Evolutionary conservation across 2,888 invertebrate species (phyloP), one percentile per base, ranked within the genome.

Genomic region (Idaea straminata): DNA sequence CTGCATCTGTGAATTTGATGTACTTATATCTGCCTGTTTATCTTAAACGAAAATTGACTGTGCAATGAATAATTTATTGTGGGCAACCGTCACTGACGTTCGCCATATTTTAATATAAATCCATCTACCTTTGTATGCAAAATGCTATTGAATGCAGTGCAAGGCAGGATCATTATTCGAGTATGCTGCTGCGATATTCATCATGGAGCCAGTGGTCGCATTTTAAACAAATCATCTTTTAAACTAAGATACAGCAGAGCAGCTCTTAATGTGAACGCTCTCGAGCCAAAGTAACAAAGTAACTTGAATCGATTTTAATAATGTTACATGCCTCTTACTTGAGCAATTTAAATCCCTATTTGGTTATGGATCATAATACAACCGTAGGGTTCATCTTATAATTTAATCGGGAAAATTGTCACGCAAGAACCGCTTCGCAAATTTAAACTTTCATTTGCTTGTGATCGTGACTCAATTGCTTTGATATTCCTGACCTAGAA

Each of bases 141-240:
- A 92, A 92, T 91, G 85, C 89, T 88, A 92, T 92, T 92, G 91
- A 92, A 92, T 89, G 86, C 92, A 84, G 89, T 89, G 88, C 90
- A 88, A 87, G 89, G 79, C 86, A 81, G 91, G 88, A 91, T 92
- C 91, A 91, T 92, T 92, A 92, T 92, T 90, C 90, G 87, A 88
- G 89, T 89, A 88, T 85, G 83, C 86, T 88, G 85, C 84, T 83
- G 87, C 83, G 92, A 92, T 92, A 91, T 92, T 89, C 91, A 92
- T 92, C 92, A 91, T 85, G 81, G 77, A 74, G 80, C 76, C 80
- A 81, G 83, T 83, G 83, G 86, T 83, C 86, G 86, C 86, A 87
- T 91, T 91, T 91, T 89, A 91, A 90, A 91, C 91, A 92, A 92
- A 92, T 92, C 92, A 92, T 92, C 91, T 92, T 89, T 88, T 84